Evolutionary conservation across 2,113 vertebrate species (phyloP).

Genomic region (Strigops habroptila): DNA sequence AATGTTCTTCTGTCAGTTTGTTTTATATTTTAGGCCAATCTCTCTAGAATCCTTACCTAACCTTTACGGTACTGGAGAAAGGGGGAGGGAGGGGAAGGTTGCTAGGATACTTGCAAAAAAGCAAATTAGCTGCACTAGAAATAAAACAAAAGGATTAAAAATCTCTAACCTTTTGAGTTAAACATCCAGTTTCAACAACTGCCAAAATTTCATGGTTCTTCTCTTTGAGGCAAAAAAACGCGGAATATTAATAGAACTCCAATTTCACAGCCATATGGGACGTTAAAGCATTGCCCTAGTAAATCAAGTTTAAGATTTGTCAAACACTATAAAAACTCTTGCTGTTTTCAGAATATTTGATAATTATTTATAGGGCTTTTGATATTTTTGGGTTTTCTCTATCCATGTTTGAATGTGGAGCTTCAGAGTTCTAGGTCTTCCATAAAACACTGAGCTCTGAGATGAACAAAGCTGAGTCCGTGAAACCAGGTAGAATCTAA

Average conservation of each 20-base stretch:
- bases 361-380: not conserved
- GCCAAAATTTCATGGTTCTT: not conserved
- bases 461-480: not conserved
- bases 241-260: not conserved
- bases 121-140: slow-evolving; percentile 55
- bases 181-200: not conserved
- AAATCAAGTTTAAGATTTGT: not conserved
- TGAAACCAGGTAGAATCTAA: not conserved
- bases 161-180: slow-evolving; percentile 30
- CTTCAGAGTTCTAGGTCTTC: not conserved
- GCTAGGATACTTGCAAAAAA: slow-evolving; percentile 69
- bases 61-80: slow-evolving; percentile 34
- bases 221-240: not conserved
- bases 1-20: slow-evolving; percentile 9
- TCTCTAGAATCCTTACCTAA: slow-evolving; percentile 58
- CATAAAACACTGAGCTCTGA: not conserved
- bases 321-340: not conserved
- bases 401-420: not conserved
- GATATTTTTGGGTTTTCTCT: not conserved
- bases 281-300: not conserved
- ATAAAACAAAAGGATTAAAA: slow-evolving; percentile 56
- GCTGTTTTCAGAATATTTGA: not conserved
- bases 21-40: slow-evolving; percentile 31
- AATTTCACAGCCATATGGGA: not conserved
- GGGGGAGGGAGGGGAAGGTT: not conserved